phyloP scores from a whole-genome alignment of 2,113 vertebrate genomes.

The Apeltes quadracus region DNA sequence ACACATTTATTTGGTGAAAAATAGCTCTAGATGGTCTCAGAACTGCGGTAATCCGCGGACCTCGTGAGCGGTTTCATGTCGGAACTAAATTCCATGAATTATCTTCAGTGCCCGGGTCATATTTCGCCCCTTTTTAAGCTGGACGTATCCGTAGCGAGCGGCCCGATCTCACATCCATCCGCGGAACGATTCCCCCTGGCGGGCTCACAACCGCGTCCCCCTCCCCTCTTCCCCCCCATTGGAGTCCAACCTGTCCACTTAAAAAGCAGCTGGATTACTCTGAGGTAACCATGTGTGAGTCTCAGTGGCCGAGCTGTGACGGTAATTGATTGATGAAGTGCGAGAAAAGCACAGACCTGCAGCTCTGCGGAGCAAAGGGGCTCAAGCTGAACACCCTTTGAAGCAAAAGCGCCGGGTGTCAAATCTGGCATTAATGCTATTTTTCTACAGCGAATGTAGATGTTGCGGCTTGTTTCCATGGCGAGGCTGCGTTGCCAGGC shows the following conservation, averaged over 20 bases:
- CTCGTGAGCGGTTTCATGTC: background rate
- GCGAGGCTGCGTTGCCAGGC: slow-evolving; percentile 59
- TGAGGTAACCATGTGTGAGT: slow-evolving; percentile 54
- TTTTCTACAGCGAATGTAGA: slow-evolving; percentile 51
- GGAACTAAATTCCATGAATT: background rate
- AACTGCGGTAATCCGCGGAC: no score
- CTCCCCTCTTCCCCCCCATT: slow-evolving; percentile 1
- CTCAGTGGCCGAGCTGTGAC: slow-evolving; percentile 38
- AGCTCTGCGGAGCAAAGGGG: background rate
- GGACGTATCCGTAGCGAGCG: slow-evolving; percentile 4
- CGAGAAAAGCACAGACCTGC: slow-evolving; percentile 22
- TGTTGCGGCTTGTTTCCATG: slow-evolving; percentile 67
- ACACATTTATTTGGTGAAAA: no score
- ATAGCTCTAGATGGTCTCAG: no score
- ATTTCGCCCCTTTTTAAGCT: background rate
- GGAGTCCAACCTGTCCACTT: slow-evolving; percentile 18
- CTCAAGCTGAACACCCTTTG: slow-evolving; percentile 18
- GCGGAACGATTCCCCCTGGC: slow-evolving; percentile 31
- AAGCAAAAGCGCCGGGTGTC: slow-evolving; percentile 35
- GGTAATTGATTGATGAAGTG: slow-evolving; percentile 66
- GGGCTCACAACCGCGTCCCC: slow-evolving; percentile 31
- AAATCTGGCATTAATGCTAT: slow-evolving; percentile 45
- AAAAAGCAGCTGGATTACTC: slow-evolving; percentile 46
- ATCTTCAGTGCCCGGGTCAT: background rate
- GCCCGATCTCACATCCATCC: slow-evolving; percentile 16